Evolutionary conservation across 2,888 invertebrate species (phyloP).

Genomic region (Dasypogon diadema): DNA sequence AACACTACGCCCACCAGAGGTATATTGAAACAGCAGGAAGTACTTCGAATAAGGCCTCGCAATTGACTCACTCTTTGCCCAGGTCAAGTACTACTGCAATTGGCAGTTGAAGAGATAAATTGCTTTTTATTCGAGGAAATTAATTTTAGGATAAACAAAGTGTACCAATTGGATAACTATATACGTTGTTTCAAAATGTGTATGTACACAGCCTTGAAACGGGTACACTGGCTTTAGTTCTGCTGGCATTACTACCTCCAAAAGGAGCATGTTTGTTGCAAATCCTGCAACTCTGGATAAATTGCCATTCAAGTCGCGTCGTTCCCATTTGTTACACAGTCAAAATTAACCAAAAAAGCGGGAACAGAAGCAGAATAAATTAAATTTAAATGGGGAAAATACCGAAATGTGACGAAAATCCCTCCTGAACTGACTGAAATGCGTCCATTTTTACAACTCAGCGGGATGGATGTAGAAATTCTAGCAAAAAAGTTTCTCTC

Average conservation of each 20-base stretch:
- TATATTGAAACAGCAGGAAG: conserved; percentile 9
- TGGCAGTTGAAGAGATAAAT: conserved; percentile 38
- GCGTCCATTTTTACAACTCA: not conserved
- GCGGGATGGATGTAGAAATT: not conserved
- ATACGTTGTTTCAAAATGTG: no score
- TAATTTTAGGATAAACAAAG: conserved; percentile 14
- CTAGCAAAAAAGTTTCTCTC: not conserved
- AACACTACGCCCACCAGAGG: conserved; percentile 42
- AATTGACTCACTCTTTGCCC: conserved; percentile 37
- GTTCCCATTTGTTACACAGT: conserved; percentile 20
- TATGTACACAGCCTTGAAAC: no score
- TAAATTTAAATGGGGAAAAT: not conserved
- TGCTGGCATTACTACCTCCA: no score
- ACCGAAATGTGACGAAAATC: not conserved
- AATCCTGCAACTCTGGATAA: not conserved
- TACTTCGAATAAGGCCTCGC: conserved; percentile 15
- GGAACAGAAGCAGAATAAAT: conserved; percentile 13
- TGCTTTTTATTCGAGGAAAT: conserved; percentile 39
- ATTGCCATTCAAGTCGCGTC: conserved; percentile 31
- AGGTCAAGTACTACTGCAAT: conserved; percentile 27
- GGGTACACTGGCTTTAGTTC: no score
- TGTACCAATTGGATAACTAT: not conserved
- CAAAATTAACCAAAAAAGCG: conserved; percentile 10
- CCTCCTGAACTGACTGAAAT: not conserved
- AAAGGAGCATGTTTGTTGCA: not conserved